Percentiles rank a stretch among this genome's conserved stretches.
These are phyloP conservation scores for Drosophila kurseongensis DNA, from an alignment of 1,140 invertebrate genomes.

Conservation along the genomic window DNA sequence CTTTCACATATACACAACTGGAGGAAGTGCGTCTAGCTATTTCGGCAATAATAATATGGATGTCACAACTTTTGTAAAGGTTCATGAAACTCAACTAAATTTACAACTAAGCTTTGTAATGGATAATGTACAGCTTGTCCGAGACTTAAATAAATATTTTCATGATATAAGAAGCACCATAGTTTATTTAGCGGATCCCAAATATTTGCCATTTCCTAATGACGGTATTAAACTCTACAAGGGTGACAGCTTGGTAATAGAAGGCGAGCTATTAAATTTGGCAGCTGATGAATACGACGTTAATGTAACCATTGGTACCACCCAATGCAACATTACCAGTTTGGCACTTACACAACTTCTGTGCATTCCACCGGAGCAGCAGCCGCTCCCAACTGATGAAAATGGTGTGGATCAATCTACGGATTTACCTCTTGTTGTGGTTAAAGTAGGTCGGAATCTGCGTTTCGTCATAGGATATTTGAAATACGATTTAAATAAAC, in stretches of 20 bases:
- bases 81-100: slow-evolving; percentile 87
- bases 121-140: slow-evolving; percentile 96
- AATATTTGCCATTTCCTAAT: slow-evolving; percentile 93
- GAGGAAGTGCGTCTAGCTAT: slow-evolving; percentile 36
- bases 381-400: slow-evolving; percentile 95
- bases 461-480: slow-evolving; percentile 95
- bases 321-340: slow-evolving; percentile 96
- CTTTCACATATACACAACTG: slow-evolving; percentile 53
- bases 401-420: slow-evolving; percentile 90
- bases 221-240: slow-evolving; percentile 95
- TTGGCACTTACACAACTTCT: slow-evolving; percentile 94
- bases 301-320: slow-evolving; percentile 95
- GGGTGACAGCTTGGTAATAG: slow-evolving; percentile 97
- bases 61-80: slow-evolving; percentile 70
- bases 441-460: slow-evolving; percentile 94
- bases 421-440: slow-evolving; percentile 94
- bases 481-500: slow-evolving; percentile 94
- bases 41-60: slow-evolving; percentile 50
- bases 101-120: slow-evolving; percentile 96
- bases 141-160: slow-evolving; percentile 94
- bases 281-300: slow-evolving; percentile 97
- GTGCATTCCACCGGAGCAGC: slow-evolving; percentile 94
- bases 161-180: slow-evolving; percentile 91
- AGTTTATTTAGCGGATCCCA: slow-evolving; percentile 96
- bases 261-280: slow-evolving; percentile 95